Evolutionary conservation across 2,888 invertebrate genomes (phyloP), one percentile per base, ranked within the genome.

Genomic region (Apamea monoglypha): DNA sequence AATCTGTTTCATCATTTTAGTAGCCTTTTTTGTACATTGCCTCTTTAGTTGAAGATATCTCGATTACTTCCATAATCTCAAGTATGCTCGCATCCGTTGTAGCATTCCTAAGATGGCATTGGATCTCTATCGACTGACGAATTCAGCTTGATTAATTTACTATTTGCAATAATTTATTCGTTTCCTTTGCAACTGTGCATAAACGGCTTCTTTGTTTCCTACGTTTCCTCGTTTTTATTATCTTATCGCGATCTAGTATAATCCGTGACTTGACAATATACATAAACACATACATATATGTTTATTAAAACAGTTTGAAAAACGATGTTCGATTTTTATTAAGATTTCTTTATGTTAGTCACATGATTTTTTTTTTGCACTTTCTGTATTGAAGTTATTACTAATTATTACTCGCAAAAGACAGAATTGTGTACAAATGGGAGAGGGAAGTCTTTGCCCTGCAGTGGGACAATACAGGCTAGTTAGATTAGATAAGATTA

Each of bases 101-200:
- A 47, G 74, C 85, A 88, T 82, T 88, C 83, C 59, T 77, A 69
- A 77, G 67, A 78, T 80, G 76, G 64, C 76, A 79, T 87, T 85
- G 80, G 74, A 78, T 80, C 68, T 71, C 80, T 81, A 64, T 81
- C 72, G 73, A 70, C 72, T 78, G 53, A 50, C 29, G 64, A 77
- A 77, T 75, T 72, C 47, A 75, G 44, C 47, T 71, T 74, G 66
- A 72, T 77, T 74, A 21, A 80, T 86, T 76, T 67, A 70, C 61
- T 56, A n/a, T 63, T 73, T 29, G n/a, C 32, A 36, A 56, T 78
- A 50, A 78, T 72, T 69, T 71, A 69, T 76, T 77, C 32, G 44
- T 77, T 88, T 83, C 68, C 77, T 72, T 75, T 59, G n/a, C 59
- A 76, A 40, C 69, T 75, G 40, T 67, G 44, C 59, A 82, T 40